Evolutionary conservation across 2,888 invertebrate species (phyloP), one percentile per base, ranked within the genome.

Genomic region (Pediacus dermestoides): DNA sequence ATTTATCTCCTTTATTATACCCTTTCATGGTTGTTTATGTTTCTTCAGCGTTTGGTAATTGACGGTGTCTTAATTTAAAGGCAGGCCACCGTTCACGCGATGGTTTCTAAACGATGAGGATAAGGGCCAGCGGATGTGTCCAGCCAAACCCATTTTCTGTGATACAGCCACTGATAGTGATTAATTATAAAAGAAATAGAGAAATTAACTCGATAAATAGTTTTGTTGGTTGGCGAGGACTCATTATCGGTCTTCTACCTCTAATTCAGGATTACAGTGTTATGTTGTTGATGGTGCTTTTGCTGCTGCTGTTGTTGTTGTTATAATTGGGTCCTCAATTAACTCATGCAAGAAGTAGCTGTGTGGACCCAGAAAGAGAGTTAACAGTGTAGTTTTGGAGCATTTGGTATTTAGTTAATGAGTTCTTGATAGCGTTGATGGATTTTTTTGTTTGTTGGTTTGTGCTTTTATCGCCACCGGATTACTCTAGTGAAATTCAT

Each of bases 181-280:
- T 57, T 58, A 54, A 58, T 57, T 58, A 55, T 53, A 50, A 53
- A 48, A 52, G 50, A 55, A 56, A 57, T 52, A 56, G 47, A 57
- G 54, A 57, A 57, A 54, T 55, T 50, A 57, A 48, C 51, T n/a
- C 50, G 49, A 46, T 54, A 51, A 50, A 55, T 47, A 42, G 46
- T 46, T 47, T 41, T 42, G 44, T 27, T 26, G 38, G 38, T n/a
- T n/a, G n/a, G n/a, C n/a, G n/a, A n/a, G n/a, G n/a, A n/a, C 27
- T 33, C 33, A 37, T 37, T 38, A 38, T 38, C 14, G 14, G 21
- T 13, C 12, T 21, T 27, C 33, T 27, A 16, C 33, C 14, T 13
- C 16, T 28, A n/a, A n/a, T n/a, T n/a, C n/a, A n/a, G n/a, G n/a
- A n/a, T n/a, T n/a, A n/a, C n/a, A n/a, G n/a, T n/a, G n/a, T n/a